These are phyloP conservation scores for Cichlasoma orientale DNA, from an alignment of 2,797 vertebrate species.

Conservation along the genomic window DNA sequence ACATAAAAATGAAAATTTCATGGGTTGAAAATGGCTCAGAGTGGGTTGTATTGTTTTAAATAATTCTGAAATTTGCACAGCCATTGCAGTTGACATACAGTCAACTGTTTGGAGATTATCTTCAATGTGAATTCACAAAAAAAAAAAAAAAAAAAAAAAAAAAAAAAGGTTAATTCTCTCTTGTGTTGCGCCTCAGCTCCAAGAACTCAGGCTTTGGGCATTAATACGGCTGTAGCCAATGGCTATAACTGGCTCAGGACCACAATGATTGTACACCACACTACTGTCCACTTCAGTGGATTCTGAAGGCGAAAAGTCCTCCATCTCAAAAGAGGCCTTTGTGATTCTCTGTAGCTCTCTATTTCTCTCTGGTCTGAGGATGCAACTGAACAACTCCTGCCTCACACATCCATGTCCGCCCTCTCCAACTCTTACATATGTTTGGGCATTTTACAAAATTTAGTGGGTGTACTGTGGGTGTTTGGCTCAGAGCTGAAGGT, in stretches of 20 bases:
- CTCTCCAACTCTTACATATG: not conserved
- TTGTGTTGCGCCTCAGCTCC: not conserved
- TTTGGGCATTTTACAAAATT: conserved; percentile 5
- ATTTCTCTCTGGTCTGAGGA: not conserved
- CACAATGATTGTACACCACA: not conserved
- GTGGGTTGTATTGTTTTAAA: not conserved
- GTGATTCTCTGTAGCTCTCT: not conserved
- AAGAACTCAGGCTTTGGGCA: not conserved
- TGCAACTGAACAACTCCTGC: not conserved
- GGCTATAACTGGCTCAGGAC: not conserved
- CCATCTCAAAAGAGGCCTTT: not conserved
- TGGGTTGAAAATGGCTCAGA: not conserved
- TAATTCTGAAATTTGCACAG: not conserved
- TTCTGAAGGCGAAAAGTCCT: not conserved
- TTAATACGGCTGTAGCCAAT: not conserved
- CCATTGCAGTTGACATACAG: not conserved
- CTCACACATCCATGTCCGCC: not conserved
- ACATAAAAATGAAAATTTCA: not conserved
- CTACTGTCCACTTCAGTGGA: not conserved
- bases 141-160: not conserved
- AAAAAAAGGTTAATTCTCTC: not conserved
- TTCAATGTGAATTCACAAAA: not conserved
- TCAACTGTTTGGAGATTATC: not conserved
- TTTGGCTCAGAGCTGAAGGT: not conserved
- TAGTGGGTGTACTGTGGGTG: not conserved